phyloP scores from a whole-genome alignment of 2,888 invertebrate species.

The Drosophila pseudotalamancana region DNA sequence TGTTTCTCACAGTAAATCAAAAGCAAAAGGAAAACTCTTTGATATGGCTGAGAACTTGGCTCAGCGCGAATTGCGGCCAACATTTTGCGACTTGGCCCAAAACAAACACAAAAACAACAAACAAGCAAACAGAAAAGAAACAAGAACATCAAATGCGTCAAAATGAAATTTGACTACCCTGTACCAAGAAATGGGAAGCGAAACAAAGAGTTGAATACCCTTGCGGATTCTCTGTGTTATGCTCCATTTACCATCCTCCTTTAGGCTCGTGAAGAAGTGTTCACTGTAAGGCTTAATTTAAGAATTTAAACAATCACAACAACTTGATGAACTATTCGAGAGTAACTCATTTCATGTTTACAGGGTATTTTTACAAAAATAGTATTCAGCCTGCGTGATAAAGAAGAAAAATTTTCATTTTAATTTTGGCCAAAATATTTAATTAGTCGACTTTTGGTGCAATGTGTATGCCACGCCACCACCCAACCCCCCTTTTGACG shows the following conservation, averaged over 20 bases:
- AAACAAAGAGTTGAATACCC: not conserved
- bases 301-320: no score
- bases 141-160: conserved; percentile 6
- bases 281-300: no score
- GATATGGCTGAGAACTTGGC: conserved; percentile 32
- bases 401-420: conserved; percentile 51
- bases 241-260: no score
- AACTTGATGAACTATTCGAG: no score
- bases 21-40: conserved; percentile 39
- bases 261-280: no score
- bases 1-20: conserved; percentile 25
- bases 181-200: conserved; percentile 21
- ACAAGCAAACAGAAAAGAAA: not conserved
- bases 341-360: not conserved
- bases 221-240: not conserved
- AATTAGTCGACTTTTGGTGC: conserved; percentile 55
- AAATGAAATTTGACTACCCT: conserved; percentile 46
- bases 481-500: not conserved
- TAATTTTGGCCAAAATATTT: conserved; percentile 68
- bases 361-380: conserved; percentile 17
- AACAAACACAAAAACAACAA: conserved; percentile 34
- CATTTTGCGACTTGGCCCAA: conserved; percentile 39
- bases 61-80: conserved; percentile 9
- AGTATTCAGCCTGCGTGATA: conserved; percentile 48
- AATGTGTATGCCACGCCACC: conserved; percentile 3